A percentile compares a stretch with the other conserved stretches of the same genome.
Evolutionary conservation across 2,888 invertebrate species (phyloP).

Genomic region (Epistrophella euchroma): DNA sequence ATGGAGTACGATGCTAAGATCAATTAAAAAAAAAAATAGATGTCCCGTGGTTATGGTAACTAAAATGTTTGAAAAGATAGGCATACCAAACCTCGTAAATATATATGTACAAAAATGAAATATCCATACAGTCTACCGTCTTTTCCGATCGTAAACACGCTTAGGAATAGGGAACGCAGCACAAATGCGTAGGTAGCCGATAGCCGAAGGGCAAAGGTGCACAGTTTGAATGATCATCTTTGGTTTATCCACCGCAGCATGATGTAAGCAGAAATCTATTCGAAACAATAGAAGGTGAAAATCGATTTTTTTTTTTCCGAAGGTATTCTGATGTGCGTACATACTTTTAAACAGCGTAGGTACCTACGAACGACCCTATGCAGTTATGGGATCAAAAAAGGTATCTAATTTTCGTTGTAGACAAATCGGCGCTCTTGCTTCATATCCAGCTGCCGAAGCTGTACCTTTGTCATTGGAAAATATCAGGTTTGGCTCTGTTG

Average conservation of each 20-base stretch:
- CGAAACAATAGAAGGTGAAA: slow-evolving; percentile 72
- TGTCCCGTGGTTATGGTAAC: slow-evolving; percentile 64
- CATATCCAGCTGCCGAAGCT: slow-evolving; percentile 65
- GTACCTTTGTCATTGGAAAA: slow-evolving; percentile 63
- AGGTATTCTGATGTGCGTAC: slow-evolving; percentile 44
- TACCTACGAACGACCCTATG: slow-evolving; percentile 42
- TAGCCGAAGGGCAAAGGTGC: slow-evolving; percentile 68
- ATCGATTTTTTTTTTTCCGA: slow-evolving; percentile 57
- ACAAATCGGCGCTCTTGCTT: slow-evolving; percentile 75
- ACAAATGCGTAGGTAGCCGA: slow-evolving; percentile 21
- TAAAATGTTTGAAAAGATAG: slow-evolving; percentile 51
- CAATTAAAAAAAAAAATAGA: slow-evolving; percentile 37
- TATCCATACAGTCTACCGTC: slow-evolving; percentile 54
- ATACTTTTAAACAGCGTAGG: neutral
- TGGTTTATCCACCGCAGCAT: slow-evolving; percentile 75
- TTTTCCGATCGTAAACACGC: slow-evolving; percentile 66
- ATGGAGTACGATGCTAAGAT: slow-evolving; percentile 44
- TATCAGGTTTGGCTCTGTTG: slow-evolving; percentile 63
- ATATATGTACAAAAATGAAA: slow-evolving; percentile 5
- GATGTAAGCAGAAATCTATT: slow-evolving; percentile 72
- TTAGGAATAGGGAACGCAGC: slow-evolving; percentile 45
- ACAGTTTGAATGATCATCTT: slow-evolving; percentile 73
- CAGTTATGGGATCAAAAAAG: slow-evolving; percentile 54
- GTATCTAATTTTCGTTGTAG: slow-evolving; percentile 69
- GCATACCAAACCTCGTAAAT: slow-evolving; percentile 21